phyloP scores from a whole-genome alignment of 2,797 vertebrate species.

The Lerista edwardsae region DNA sequence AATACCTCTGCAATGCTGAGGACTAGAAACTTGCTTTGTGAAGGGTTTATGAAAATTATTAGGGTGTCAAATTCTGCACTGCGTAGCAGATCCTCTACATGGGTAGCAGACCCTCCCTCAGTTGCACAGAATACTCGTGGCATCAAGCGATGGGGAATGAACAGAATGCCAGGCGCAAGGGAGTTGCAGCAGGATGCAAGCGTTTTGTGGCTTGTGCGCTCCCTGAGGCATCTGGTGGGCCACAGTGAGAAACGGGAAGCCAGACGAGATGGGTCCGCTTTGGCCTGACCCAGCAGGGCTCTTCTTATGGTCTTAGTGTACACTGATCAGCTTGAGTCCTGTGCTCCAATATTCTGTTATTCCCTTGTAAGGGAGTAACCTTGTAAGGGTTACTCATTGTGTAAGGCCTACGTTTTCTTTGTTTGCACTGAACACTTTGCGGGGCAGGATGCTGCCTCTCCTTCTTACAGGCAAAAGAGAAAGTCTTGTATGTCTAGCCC shows the following conservation, averaged over 20 bases:
- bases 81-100: no score
- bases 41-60: not conserved
- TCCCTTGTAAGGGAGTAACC: not conserved
- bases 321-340: not conserved
- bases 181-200: no score
- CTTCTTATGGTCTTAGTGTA: no score
- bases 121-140: not conserved
- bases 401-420: no score
- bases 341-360: not conserved
- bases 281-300: no score
- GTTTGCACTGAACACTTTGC: not conserved
- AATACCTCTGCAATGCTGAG: not conserved
- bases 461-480: not conserved
- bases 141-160: not conserved
- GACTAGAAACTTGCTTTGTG: not conserved
- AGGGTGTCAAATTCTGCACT: not conserved
- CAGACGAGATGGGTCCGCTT: no score
- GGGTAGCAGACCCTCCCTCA: not conserved
- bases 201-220: no score
- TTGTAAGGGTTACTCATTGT: not conserved
- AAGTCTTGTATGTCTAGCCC: not conserved
- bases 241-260: no score
- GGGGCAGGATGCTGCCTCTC: not conserved
- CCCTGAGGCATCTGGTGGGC: no score
- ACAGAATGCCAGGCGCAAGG: no score